Evolutionary conservation across 1,140 invertebrate genomes (phyloP), one percentile per base, ranked within the genome.

Genomic region (Drosophila insularis): DNA sequence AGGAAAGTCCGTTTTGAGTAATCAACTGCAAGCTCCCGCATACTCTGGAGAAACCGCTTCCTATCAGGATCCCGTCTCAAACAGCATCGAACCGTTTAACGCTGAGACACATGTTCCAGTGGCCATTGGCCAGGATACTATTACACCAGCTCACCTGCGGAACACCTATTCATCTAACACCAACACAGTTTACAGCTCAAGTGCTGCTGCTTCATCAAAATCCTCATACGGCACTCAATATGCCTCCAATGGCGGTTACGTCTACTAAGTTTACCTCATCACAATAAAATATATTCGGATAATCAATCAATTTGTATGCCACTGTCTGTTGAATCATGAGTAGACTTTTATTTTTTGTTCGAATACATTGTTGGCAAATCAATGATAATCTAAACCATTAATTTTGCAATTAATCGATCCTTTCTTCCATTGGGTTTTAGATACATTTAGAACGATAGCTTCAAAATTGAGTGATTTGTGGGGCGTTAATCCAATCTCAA

Each of bases 11-110:
- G 19, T 27, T 2, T 21, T 72, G 19, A 81, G 50, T 53, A 71
- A 55, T 27, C 61, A 39, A 39, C 27, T 72, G 6, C 68, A 81
- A 55, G 50, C 66, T 11, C 66, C 76, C 5, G 35, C 35, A 37
- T 37, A 13, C 35, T 37, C 35, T 37, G 35, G 11, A 13, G 11
- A 10, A 11, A n/a, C 13, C 35, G 67, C 71, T 54, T 39, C 63
- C 2, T 86, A 81, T 53, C 66, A 86, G 71, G 78, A 86, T 54
- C 81, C 74, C 46, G 21, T 32, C 1, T 78, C 82, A 1, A 86
- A 86, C 54, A 82, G 78, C 61, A 86, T 86, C 11, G 81, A 87
- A 60, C 84, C 82, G 58, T 89, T 71, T 59, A 80, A 80, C 37
- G 39, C 68, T 2, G 82, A 82, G 27, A 74, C 66, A 8, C 82